Conservation (phyloP, 2,113 vertebrate genomes). For the Oreocharis arfaki region DNA sequence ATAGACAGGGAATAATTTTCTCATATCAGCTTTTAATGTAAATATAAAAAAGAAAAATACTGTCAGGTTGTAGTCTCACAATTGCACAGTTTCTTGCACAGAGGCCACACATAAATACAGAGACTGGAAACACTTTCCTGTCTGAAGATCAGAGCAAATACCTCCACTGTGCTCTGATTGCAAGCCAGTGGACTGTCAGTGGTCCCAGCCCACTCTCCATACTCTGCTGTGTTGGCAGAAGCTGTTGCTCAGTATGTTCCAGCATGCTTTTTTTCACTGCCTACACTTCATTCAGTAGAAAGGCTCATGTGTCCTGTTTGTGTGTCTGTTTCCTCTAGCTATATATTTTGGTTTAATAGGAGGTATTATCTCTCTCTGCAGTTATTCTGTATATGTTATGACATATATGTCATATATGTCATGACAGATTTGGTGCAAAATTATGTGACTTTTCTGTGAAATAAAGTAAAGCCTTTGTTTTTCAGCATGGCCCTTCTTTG, state of each 20-base stretch:
- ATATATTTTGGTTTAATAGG: background rate
- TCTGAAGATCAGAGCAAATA: background rate
- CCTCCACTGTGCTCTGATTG: background rate
- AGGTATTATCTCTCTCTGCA: background rate
- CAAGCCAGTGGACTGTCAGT: background rate
- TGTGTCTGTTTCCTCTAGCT: background rate
- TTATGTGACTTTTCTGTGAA: background rate
- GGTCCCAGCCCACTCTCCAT: background rate
- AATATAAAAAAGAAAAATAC: background rate
- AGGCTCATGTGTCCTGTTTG: background rate
- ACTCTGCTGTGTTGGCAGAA: background rate
- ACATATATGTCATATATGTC: background rate
- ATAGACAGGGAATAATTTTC: background rate
- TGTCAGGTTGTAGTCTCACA: background rate
- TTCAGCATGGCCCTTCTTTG: background rate
- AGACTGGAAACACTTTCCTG: background rate
- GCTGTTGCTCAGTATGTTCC: background rate
- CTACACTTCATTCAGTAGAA: background rate
- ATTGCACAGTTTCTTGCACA: background rate
- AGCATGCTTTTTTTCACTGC: background rate
- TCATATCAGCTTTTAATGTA: background rate
- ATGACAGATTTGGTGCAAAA: background rate
- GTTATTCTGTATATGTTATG: background rate
- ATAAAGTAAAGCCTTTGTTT: background rate
- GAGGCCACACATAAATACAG: background rate